phyloP scores from a whole-genome alignment of 2,113 vertebrate species.

The Alouatta palliata region DNA sequence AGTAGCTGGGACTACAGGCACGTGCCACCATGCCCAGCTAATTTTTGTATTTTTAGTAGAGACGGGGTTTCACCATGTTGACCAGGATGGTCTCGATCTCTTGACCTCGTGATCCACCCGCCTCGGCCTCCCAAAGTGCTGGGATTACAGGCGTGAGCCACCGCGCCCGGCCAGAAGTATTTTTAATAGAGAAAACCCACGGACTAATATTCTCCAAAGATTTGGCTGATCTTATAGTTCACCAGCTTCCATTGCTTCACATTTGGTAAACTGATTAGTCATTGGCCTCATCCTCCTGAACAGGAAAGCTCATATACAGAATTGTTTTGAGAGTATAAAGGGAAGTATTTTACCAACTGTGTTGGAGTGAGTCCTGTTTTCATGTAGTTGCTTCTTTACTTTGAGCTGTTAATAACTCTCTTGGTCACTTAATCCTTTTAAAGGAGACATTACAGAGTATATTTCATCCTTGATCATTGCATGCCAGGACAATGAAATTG shows the following conservation, averaged over 20 bases:
- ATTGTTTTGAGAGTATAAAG: neutral
- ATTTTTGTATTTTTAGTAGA: too few relatives aligned
- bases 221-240: neutral
- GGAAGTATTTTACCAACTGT: neutral
- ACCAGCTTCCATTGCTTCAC: neutral
- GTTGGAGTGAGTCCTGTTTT: neutral
- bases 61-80: too few relatives aligned
- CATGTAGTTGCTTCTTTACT: neutral
- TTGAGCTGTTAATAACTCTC: neutral
- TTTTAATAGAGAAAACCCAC: neutral
- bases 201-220: neutral
- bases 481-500: neutral
- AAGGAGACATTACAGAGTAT: neutral
- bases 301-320: neutral
- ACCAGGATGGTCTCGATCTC: too few relatives aligned
- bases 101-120: too few relatives aligned
- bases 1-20: too few relatives aligned
- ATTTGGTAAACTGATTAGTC: neutral
- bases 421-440: neutral
- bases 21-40: too few relatives aligned
- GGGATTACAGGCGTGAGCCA: too few relatives aligned
- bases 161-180: neutral
- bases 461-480: neutral
- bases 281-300: neutral
- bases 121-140: too few relatives aligned